Evolutionary conservation across 2,888 invertebrate species (phyloP).

Genomic region (Microdon myrmicae): DNA sequence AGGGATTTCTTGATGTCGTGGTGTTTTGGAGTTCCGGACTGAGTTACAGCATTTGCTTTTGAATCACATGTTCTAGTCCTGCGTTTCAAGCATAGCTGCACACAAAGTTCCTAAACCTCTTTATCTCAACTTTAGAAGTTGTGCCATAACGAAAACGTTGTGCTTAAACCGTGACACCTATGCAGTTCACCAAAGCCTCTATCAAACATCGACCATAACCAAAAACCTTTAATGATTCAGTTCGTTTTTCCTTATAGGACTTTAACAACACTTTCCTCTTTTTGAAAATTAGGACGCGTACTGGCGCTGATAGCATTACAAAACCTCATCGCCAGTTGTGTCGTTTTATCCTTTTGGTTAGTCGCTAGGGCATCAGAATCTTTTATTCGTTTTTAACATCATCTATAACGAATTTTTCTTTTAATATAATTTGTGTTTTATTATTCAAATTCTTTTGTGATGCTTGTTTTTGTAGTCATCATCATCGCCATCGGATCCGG

Average conservation of each 20-base stretch:
- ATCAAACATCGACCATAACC: background rate
- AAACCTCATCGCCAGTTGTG: no score
- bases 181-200: constrained; percentile 1
- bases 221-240: background rate
- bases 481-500: no score
- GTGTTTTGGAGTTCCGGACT: constrained; percentile 44
- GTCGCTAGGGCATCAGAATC: constrained; percentile 16
- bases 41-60: constrained; percentile 37
- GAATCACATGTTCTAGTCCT: constrained; percentile 47
- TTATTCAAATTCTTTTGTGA: no score
- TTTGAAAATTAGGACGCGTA: constrained; percentile 4
- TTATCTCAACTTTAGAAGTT: constrained; percentile 19
- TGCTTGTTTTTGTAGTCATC: no score
- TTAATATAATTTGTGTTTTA: no score
- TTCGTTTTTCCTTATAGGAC: constrained; percentile 2
- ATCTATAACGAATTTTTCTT: constrained; percentile 38
- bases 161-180: constrained; percentile 15
- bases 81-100: constrained; percentile 38
- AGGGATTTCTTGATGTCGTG: no score
- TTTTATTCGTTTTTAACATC: constrained; percentile 11
- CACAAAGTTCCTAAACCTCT: constrained; percentile 40
- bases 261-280: constrained; percentile 1
- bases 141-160: no score
- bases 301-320: no score
- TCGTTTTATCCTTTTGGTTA: constrained; percentile 17